Base-by-base conservation (phyloP, 2,888 invertebrate genomes). In the Eupithecia abbreviata region DNA sequence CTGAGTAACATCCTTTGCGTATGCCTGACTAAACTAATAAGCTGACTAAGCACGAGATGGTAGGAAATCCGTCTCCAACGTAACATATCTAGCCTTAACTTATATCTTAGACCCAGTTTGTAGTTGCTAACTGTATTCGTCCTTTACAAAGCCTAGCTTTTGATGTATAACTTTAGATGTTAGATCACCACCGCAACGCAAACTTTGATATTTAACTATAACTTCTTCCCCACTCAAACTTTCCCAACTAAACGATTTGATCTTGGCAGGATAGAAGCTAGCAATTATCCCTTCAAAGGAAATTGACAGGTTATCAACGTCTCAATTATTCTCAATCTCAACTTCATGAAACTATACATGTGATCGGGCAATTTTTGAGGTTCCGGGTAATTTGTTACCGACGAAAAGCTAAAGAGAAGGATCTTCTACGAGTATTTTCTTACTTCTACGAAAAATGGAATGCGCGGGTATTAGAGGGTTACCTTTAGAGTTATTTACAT, bases 221-320 rank as follows among this genome's bases (percentile, higher is more conserved):
- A 68, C 43, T 68, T 68, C 15, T 68, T 68, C n/a, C 43, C 18
- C 45, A 68, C 42, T 67, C 15, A 18, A 43, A 68, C n/a, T 68
- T 43, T 10, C 67, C 12, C 42, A 68, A 45, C 67, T 68, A 45
- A 43, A 45, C n/a, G n/a, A 68, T 43, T 67, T 67, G 67, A 67
- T 68, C 45, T 18, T n/a, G 18, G 42, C 67, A 45, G 67, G n/a
- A 18, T 18, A 45, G 18, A 9, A n/a, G 4, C 4, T 18, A 43
- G 13, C 10, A 68, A 68, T 68, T 5, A 68, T 15, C 67, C 45
- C 10, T 68, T 15, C 43, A 68, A 42, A 68, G 67, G 43, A 68
- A 43, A 43, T 68, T 68, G 67, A 68, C 67, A 68, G 67, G 45
- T 45, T 68, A 18, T 15, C 18, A 68, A 68, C 43, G 2, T 68